Conservation (phyloP, 2,797 vertebrate genomes). For the Melanotaenia boesemani region DNA sequence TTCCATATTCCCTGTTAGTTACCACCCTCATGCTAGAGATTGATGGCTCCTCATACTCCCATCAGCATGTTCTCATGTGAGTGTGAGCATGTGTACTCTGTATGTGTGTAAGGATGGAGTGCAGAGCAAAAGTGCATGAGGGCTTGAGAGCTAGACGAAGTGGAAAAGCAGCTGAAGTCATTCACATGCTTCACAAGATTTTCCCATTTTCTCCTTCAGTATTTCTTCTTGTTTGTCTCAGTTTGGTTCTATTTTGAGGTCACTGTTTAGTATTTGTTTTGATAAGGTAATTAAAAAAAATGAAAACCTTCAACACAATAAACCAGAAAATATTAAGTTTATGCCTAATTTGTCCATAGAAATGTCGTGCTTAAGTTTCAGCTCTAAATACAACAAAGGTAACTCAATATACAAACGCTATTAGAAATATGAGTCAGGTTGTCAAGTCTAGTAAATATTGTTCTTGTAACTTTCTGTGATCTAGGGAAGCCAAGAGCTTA, state of each 20-base stretch:
- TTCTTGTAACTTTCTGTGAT: neutral
- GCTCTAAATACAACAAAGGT: neutral
- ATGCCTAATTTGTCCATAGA: no score
- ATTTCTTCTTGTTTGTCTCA: conserved; percentile 6
- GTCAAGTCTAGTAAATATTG: neutral
- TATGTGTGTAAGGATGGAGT: neutral
- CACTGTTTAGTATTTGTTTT: conserved; percentile 13
- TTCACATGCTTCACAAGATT: conserved; percentile 18
- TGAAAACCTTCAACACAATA: conserved; percentile 11
- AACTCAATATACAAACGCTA: neutral
- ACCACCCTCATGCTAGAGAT: conserved; percentile 31
- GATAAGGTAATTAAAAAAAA: conserved; percentile 6
- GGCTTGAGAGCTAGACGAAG: conserved; percentile 7
- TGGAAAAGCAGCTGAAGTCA: conserved; percentile 15
- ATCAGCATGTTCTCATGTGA: conserved; percentile 9
- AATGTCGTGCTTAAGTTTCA: neutral
- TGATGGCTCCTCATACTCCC: conserved; percentile 31
- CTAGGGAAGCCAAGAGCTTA: no score
- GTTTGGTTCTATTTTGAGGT: conserved; percentile 29
- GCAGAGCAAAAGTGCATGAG: neutral
- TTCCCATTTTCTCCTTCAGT: conserved; percentile 11
- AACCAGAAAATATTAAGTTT: neutral
- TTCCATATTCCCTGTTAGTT: conserved; percentile 35
- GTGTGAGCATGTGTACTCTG: neutral
- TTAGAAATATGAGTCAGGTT: neutral